Base-by-base conservation (phyloP, 2,113 vertebrate species). In the Callaeas wilsoni region DNA sequence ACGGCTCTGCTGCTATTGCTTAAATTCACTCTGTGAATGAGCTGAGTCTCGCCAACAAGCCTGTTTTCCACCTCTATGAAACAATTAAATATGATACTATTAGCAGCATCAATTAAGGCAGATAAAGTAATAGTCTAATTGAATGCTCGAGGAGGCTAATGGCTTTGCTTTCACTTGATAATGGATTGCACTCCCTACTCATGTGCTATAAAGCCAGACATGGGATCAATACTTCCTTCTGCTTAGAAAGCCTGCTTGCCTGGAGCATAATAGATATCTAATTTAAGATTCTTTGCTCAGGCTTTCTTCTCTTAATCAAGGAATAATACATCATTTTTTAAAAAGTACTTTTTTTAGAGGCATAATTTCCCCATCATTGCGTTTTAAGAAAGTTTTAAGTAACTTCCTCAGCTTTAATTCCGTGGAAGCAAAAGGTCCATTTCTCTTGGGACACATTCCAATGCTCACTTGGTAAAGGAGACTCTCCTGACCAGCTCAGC, bases 81-180 rank as follows among this genome's bases (percentile, higher is more conserved):
- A 91, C 89, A 98, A 97, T 97, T 98, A 97, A 96, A 97, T 97
- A 98, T 95, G 92, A 97, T 96, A 89, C 95, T 97, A 97, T 97
- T 98, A 97, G 93, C 65, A 94, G 75, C 90, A 96, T 97, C 97
- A 98, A 97, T 97, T 97, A 98, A 97, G 95, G 96, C 67, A 97
- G 97, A 97, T 97, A 97, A 98, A 98, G 95, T 97, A 98, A 98
- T 96, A 96, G 97, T 62, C 91, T 97, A 97, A 97, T 93, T 95
- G 98, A 97, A 98, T 96, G 96, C 92, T 95, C 42, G 57, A 97
- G 90, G 50, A 97, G 22, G 89, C 93, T 97, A 97, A 97, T 98
- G 97, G 97, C 53, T 96, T 96, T 95, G 60, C 94, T 96, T 96
- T 97, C 89, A 68, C 84, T 84, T 87, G 68, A 71, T 96, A 98